Evolutionary conservation across 2,797 vertebrate species (phyloP), one percentile per base, ranked within the genome.

Genomic region (Taeniopygia guttata): DNA sequence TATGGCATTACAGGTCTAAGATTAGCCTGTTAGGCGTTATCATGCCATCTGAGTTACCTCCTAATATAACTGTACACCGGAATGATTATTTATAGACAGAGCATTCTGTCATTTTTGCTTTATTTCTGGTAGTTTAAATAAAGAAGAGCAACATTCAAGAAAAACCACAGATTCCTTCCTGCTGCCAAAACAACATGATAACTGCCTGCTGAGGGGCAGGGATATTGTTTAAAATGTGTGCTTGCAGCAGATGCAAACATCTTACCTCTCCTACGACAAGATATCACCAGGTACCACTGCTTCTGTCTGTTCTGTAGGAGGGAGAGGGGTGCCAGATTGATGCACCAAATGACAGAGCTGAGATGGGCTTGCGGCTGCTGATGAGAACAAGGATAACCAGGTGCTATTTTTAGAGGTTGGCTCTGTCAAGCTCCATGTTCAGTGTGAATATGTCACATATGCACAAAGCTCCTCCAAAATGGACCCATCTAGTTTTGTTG

Each of bases 1-100:
- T 98, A 98, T 98, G 98, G 99, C 98, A 99, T 99, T 97, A 98
- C 98, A 98, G 98, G 98, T 98, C 99, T 99, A 99, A 99, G 99
- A 99, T 99, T 99, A 99, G 99, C 98, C 97, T 97, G 98, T 98
- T 99, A 98, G 97, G 98, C 98, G 98, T 99, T 99, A 99, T 99
- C 99, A 98, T 99, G 98, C 98, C 98, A 98, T 99, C 98, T 99
- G 97, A 98, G 98, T 98, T 98, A 98, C 98, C 98, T 98, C 98
- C 98, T 98, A 98, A 98, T 99, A 99, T 98, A 99, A 98, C 98
- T 98, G 97, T 97, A 98, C 98, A 98, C 98, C 98, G 98, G 98
- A 98, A 98, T 98, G 98, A 97, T 98, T 99, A 99, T 99, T 98
- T 98, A 98, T 99, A 99, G 98, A 96, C 96, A 92, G 97, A 98